phyloP scores from a whole-genome alignment of 2,888 invertebrate genomes.

The Pyrgus malvae region DNA sequence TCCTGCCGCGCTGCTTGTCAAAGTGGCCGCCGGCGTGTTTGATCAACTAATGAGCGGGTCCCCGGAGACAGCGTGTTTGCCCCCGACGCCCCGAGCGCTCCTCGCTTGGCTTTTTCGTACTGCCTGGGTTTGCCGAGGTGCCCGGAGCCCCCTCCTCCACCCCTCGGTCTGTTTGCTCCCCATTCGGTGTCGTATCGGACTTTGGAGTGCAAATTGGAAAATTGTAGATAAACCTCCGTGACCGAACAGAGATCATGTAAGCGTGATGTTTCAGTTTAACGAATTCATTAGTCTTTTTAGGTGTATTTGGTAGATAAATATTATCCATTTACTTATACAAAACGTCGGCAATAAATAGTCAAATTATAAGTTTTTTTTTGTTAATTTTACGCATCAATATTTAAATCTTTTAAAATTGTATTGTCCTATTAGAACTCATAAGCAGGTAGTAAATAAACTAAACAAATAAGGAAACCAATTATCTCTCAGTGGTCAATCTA shows the following conservation, averaged over 20 bases:
- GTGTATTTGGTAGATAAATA: background rate
- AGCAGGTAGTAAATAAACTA: no score
- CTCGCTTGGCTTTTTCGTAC: conserved; percentile 63
- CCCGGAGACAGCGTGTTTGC: conserved; percentile 76
- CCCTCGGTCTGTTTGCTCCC: conserved; percentile 53
- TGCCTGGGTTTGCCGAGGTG: conserved; percentile 51
- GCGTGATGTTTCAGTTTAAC: background rate
- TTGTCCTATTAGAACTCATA: no score
- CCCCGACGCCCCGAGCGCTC: conserved; percentile 58
- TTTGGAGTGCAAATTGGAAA: conserved; percentile 62
- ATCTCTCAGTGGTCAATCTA: no score
- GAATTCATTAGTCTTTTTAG: background rate
- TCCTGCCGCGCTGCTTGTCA: conserved; percentile 71
- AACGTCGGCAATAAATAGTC: no score
- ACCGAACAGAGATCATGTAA: conserved; percentile 31
- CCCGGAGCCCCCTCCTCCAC: conserved; percentile 37
- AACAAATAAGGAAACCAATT: no score
- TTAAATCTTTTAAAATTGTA: no score
- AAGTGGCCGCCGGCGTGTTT: conserved; percentile 79
- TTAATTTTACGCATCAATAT: no score
- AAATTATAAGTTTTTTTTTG: no score
- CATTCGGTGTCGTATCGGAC: conserved; percentile 64
- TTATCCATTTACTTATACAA: background rate
- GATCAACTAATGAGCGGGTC: conserved; percentile 80
- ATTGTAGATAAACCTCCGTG: conserved; percentile 45